phyloP scores from a whole-genome alignment of 2,888 invertebrate genomes.

The Dryadula phaetusa region DNA sequence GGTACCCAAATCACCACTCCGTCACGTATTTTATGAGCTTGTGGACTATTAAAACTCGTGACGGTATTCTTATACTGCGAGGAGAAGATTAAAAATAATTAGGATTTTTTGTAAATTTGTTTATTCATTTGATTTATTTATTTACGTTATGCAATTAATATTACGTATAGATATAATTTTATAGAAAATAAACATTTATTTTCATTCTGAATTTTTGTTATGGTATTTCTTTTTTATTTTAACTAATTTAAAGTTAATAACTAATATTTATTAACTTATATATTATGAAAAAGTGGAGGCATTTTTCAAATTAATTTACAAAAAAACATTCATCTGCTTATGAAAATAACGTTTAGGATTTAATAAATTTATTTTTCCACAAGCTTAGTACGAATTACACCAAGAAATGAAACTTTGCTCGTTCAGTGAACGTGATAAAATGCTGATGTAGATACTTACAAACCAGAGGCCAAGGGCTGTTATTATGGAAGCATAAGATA shows the following conservation, averaged over 20 bases:
- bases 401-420: conserved; percentile 26
- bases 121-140: conserved; percentile 17
- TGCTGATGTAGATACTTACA: conserved; percentile 24
- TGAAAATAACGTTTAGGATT: neutral
- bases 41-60: conserved; percentile 17
- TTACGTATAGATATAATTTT: neutral
- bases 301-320: neutral
- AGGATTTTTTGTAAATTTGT: neutral
- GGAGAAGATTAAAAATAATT: conserved; percentile 18
- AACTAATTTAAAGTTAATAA: neutral
- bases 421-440: conserved; percentile 23
- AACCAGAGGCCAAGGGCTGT: conserved; percentile 24
- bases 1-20: neutral
- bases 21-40: conserved; percentile 20
- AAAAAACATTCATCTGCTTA: neutral
- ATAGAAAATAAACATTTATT: neutral
- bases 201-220: too few relatives aligned
- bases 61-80: conserved; percentile 15
- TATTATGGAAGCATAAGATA: conserved; percentile 20
- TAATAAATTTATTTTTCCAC: conserved; percentile 14
- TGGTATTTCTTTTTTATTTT: too few relatives aligned
- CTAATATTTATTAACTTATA: neutral
- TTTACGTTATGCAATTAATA: neutral
- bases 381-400: conserved; percentile 13
- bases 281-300: neutral